phyloP scores from a whole-genome alignment of 2,888 invertebrate species.

The Abscondita cerata region DNA sequence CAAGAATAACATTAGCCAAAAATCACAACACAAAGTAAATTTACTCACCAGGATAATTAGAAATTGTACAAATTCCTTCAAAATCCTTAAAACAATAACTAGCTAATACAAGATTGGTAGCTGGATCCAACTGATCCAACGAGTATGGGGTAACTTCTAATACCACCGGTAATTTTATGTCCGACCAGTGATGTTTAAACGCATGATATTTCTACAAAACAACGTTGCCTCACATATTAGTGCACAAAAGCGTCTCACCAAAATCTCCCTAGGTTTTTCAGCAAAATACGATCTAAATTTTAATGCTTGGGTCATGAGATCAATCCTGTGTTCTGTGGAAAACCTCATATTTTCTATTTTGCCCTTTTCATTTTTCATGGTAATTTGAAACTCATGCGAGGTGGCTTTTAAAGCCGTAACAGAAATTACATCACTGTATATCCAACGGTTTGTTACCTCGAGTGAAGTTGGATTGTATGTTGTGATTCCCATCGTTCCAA shows the following conservation, averaged over 20 bases:
- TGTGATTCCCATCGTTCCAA: slow-evolving; percentile 94
- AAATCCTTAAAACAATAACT: slow-evolving; percentile 88
- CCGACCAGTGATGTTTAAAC: slow-evolving; percentile 97
- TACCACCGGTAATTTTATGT: slow-evolving; percentile 84
- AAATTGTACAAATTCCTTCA: slow-evolving; percentile 79
- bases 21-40: neutral
- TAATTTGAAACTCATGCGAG: slow-evolving; percentile 77
- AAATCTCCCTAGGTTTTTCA: slow-evolving; percentile 79
- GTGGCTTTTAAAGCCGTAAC: slow-evolving; percentile 52
- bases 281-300: slow-evolving; percentile 80
- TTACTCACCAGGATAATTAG: slow-evolving; percentile 79
- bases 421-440: slow-evolving; percentile 80
- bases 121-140: slow-evolving; percentile 89
- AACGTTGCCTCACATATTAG: neutral
- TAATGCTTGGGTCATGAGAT: slow-evolving; percentile 91
- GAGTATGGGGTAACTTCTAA: slow-evolving; percentile 93
- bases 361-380: slow-evolving; percentile 82
- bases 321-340: slow-evolving; percentile 92
- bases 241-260: slow-evolving; percentile 62
- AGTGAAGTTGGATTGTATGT: slow-evolving; percentile 94
- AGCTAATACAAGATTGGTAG: slow-evolving; percentile 81
- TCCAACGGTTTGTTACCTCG: slow-evolving; percentile 94
- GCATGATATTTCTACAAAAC: slow-evolving; percentile 72
- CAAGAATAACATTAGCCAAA: neutral
- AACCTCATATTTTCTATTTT: slow-evolving; percentile 95